Conservation (phyloP, 2,888 invertebrate genomes). For the Erebia ligea region DNA sequence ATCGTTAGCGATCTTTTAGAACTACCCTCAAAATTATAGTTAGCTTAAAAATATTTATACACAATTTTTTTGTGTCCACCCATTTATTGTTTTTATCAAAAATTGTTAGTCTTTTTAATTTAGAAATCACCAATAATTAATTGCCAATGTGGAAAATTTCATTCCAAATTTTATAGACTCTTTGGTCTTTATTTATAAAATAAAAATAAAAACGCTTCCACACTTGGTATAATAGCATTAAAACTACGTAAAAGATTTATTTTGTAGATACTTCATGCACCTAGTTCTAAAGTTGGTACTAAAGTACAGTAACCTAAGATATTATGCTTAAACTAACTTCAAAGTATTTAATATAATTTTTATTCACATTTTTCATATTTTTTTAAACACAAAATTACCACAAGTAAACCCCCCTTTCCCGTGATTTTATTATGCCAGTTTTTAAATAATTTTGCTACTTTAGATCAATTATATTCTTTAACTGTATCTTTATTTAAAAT, state of each 20-base stretch:
- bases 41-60: slow-evolving; percentile 14
- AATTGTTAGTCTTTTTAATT: slow-evolving; percentile 17
- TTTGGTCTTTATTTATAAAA: neutral
- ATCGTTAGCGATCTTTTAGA: neutral
- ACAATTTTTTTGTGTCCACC: neutral
- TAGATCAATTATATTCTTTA: neutral
- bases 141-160: slow-evolving; percentile 10
- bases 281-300: neutral
- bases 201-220: neutral
- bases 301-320: slow-evolving; percentile 2
- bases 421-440: neutral
- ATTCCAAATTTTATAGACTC: slow-evolving; percentile 15
- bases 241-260: neutral
- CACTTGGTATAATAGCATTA: neutral
- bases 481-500: neutral
- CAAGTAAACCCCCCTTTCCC: neutral
- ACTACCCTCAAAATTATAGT: slow-evolving; percentile 12
- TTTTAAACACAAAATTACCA: neutral
- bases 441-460: neutral
- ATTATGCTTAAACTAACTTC: slow-evolving; percentile 8
- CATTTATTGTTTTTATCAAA: slow-evolving; percentile 11
- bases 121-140: slow-evolving; percentile 10
- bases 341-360: neutral
- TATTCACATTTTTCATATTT: neutral
- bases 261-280: neutral